phyloP scores from a whole-genome alignment of 2,797 vertebrate genomes.

The Morus bassanus region DNA sequence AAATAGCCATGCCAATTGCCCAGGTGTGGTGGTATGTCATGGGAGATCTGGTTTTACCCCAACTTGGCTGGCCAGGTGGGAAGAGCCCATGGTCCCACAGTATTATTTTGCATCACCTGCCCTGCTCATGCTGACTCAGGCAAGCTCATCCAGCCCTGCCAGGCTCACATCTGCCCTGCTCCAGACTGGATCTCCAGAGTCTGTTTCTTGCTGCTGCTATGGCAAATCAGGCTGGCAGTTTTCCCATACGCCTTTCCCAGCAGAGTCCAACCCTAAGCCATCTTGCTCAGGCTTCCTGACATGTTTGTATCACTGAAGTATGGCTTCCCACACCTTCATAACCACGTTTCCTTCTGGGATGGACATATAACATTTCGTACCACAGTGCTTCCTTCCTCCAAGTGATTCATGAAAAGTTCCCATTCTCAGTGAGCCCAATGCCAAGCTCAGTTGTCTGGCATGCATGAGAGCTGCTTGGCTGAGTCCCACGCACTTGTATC shows the following conservation, averaged over 20 bases:
- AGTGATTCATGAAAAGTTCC: rapidly evolving
- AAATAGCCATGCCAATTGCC: background rate
- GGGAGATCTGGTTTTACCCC: background rate
- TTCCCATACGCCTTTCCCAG: background rate
- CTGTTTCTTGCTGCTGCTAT: background rate
- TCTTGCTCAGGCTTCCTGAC: background rate
- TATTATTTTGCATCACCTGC: background rate
- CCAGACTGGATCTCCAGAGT: background rate
- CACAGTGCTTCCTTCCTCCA: background rate
- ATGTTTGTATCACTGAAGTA: background rate
- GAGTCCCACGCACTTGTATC: rapidly evolving
- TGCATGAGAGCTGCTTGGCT: background rate
- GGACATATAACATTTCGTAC: background rate
- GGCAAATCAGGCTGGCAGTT: background rate
- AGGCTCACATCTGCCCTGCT: background rate
- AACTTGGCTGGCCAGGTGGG: background rate
- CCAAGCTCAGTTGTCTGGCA: rapidly evolving
- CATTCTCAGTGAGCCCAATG: rapidly evolving
- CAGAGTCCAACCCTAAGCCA: background rate
- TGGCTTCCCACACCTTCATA: background rate
- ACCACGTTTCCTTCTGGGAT: background rate
- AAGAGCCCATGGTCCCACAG: background rate
- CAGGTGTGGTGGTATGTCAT: background rate
- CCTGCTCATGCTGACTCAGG: background rate
- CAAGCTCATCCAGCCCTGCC: background rate